Evolutionary conservation across 2,888 invertebrate genomes (phyloP).

Genomic region (Sicus ferrugineus): DNA sequence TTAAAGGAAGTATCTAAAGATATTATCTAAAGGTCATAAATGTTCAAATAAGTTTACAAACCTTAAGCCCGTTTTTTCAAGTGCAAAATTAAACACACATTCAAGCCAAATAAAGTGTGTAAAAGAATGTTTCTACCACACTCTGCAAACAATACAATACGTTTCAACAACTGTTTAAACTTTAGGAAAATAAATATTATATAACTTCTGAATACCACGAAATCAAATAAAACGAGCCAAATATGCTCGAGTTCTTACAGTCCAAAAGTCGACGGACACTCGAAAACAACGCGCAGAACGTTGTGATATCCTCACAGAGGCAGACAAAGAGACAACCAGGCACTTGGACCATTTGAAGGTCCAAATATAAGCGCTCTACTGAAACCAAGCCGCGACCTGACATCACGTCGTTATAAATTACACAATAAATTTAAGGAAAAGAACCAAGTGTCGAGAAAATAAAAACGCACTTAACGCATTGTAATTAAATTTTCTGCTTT

Average conservation of each 20-base stretch:
- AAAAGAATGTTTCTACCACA: no score
- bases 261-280: slow-evolving; percentile 13
- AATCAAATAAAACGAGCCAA: not conserved
- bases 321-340: slow-evolving; percentile 14
- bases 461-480: not conserved
- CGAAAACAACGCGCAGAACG: not conserved
- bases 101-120: no score
- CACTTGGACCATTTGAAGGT: not conserved
- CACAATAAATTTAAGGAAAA: slow-evolving; percentile 21
- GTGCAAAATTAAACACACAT: no score
- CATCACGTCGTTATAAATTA: slow-evolving; percentile 24
- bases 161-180: no score
- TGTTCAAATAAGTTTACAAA: no score
- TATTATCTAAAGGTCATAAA: no score
- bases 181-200: no score
- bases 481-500: slow-evolving; percentile 18
- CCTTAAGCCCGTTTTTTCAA: no score
- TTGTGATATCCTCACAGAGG: not conserved
- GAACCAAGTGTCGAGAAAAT: slow-evolving; percentile 5
- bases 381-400: not conserved
- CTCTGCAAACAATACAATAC: no score
- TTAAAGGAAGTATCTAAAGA: no score
- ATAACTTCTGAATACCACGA: not conserved
- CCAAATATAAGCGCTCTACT: not conserved
- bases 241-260: not conserved